Evolutionary conservation across 1,140 invertebrate species (phyloP), one percentile per base, ranked within the genome.

Genomic region (Hycleus cichorii): DNA sequence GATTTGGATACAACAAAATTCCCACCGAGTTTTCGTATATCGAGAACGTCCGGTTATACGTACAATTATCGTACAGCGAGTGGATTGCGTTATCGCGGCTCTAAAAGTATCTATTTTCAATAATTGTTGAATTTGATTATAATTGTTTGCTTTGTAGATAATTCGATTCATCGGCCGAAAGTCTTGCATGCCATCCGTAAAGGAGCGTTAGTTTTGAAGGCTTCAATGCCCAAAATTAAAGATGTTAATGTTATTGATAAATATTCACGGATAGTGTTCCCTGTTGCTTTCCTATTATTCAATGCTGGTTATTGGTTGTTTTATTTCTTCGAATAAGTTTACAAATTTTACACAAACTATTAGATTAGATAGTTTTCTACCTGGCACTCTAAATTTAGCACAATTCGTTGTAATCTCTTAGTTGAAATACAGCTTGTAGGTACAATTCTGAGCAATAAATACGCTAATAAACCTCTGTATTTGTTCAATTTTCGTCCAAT

Each of bases 241-340:
- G 94, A 98, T 75, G 94, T 98, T 39, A 97, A 97, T 73, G 87
- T 95, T 45, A 98, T 98, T 67, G 95, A 98, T 75, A 95, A 95
- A 69, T 96, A 95, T 71, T 95, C 94, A 6, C 80, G 95, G 60
- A 84, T 97, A 58, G 81, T 96, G 49, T 98, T 98, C 76, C 95
- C 95, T 0, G 84, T 95, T 24, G 89, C 93, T 57, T 98, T 97
- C 73, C 81, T 97, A 64, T 72, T 95, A 40, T 98, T 98, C 76
- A 98, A 98, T 73, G 81, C 87, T 10, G 84, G 88, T 54, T 98
- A 98, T 73, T 97, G 94, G 94, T 84, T 89, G 63, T 97, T 95
- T 73, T 98, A 97, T 74, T 84, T 91, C 64, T 78, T 90, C 57
- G 82, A 85, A 73, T 84, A 69, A 77, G 62, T 42, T 4, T 10